Evolutionary conservation across 2,888 invertebrate species (phyloP).

Genomic region (Gonocerus acuteangulatus): DNA sequence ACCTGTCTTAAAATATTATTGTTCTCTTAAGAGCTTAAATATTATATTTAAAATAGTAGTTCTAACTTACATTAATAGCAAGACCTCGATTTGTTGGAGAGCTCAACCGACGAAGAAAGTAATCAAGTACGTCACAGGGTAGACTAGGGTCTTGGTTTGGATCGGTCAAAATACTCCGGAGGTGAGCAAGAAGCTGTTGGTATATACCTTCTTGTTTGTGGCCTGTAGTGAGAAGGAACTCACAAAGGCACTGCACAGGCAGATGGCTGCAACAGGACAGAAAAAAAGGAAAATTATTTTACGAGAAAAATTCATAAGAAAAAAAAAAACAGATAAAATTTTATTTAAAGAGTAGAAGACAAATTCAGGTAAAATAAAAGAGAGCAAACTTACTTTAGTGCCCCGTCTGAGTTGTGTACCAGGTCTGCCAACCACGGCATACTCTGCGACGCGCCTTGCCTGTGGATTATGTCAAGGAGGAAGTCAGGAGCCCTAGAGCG

Average conservation of each 20-base stretch:
- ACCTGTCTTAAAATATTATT: too few relatives aligned
- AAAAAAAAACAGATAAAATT: too few relatives aligned
- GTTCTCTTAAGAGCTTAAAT: too few relatives aligned
- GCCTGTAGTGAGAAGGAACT: constrained; percentile 71
- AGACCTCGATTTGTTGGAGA: constrained; percentile 69
- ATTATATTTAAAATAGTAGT: too few relatives aligned
- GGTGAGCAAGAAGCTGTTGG: constrained; percentile 61
- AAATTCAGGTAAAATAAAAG: background rate
- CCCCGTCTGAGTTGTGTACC: constrained; percentile 83
- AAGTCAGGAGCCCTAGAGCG: constrained; percentile 84
- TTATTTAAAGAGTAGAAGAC: background rate
- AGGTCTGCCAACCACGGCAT: constrained; percentile 96
- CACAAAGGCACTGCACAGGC: constrained; percentile 95
- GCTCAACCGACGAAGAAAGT: constrained; percentile 75
- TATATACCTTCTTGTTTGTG: constrained; percentile 63
- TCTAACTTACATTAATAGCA: constrained; percentile 56
- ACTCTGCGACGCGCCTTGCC: constrained; percentile 77
- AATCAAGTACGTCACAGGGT: constrained; percentile 79
- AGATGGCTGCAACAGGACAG: constrained; percentile 56
- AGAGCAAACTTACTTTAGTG: constrained; percentile 52
- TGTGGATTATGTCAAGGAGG: constrained; percentile 81
- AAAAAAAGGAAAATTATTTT: background rate
- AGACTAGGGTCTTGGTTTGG: constrained; percentile 51
- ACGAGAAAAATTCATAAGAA: background rate
- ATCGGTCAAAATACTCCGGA: constrained; percentile 53